Evolutionary conservation across 30 jellyfish, hydroid and myxozoan species (phyloP), one percentile per base, ranked within the genome.

Genomic region (Cassiopea xamachana): DNA sequence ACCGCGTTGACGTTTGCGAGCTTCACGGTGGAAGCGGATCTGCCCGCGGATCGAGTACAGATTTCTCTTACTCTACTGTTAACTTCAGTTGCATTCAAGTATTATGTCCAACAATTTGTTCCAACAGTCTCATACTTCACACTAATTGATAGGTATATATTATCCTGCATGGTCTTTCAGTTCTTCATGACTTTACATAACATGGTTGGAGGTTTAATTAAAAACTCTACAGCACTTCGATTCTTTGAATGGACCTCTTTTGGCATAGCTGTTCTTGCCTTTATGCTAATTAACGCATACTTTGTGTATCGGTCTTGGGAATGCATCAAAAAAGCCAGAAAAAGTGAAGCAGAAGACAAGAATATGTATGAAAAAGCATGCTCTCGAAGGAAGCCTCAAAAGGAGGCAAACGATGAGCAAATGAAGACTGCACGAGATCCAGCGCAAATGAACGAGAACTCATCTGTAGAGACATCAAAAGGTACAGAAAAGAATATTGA

Each of bases 41-140:
- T 84, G 2, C 86, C 73, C 62, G 95, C 90, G 1, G 90, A 79
- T 60, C 86, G 95, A 9, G 73, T 89, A 2, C 89, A 89, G 49
- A 89, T 82, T 4, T 48, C 88, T 7, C 77, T 89, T 15, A 89
- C 96, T 17, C 88, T 80, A 44, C 82, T 89, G 49, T 88, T 89
- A 10, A 89, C 96, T 51, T 81, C 92, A n/a, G 88, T 89, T 60
- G 96, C 96, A 2, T 81, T 89, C 89, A 89, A 89, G 78, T 89
- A 81, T 81, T 72, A 72, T 80, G 89, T 74, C 59, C 88, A 89
- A n/a, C 88, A 81, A 49, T 89, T 72, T 58, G 83, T 89, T 4
- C 96, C 96, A 47, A 81, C 84, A 16, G 92, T 81, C 39, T 81
- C 96, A 51, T 80, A 81, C 46, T 75, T 75, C 15, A 89, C 92